phyloP scores from a whole-genome alignment of 1,140 invertebrate genomes.

The Phocides pigmalion region DNA sequence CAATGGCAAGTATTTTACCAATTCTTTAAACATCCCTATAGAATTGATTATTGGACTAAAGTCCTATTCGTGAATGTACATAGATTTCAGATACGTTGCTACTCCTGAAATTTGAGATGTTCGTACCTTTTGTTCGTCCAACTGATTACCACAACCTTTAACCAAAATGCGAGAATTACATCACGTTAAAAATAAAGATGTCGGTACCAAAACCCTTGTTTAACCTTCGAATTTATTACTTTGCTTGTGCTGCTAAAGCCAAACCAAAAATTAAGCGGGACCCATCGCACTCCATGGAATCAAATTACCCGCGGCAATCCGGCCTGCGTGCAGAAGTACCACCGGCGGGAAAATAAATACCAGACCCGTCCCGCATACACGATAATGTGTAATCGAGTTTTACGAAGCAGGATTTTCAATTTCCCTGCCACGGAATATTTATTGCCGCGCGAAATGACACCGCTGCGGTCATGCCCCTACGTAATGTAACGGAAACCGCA shows the following conservation, averaged over 20 bases:
- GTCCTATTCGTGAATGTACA: no score
- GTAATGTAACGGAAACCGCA: neutral
- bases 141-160: no score
- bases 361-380: neutral
- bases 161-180: no score
- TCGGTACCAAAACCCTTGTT: no score
- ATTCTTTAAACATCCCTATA: no score
- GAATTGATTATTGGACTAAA: no score
- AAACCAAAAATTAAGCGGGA: neutral
- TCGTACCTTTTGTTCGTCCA: no score
- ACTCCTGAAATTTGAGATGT: no score
- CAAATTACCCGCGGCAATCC: neutral
- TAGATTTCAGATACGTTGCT: no score
- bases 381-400: conserved; percentile 15
- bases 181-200: no score
- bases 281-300: conserved; percentile 3
- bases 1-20: no score
- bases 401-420: conserved; percentile 2
- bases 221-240: neutral
- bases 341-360: neutral
- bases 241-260: neutral
- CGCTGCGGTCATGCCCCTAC: neutral
- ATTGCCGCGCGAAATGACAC: neutral
- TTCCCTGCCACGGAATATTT: neutral
- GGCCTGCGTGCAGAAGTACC: neutral